Conservation (phyloP, 2,797 vertebrate species). For the Anisognathus igniventris region DNA sequence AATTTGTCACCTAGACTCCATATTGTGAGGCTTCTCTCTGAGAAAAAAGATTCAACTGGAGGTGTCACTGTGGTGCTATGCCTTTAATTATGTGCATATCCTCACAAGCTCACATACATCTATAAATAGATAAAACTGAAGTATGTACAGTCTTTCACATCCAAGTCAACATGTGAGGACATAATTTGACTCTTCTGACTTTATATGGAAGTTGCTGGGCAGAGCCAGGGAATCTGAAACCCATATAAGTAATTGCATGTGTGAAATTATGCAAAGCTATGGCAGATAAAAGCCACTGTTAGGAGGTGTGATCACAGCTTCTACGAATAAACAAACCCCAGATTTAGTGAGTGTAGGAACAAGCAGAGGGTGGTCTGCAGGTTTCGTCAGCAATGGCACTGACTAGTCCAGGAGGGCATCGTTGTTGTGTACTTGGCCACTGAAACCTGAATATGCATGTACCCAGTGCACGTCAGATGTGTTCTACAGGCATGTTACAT, state of each 20-base stretch:
- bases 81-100: not conserved
- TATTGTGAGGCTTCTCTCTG: not conserved
- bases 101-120: not conserved
- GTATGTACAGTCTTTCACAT: not conserved
- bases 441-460: not conserved
- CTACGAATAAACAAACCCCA: not conserved
- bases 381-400: not conserved
- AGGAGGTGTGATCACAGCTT: not conserved
- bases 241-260: not conserved
- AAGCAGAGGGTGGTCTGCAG: not conserved
- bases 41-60: not conserved
- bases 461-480: rapidly evolving
- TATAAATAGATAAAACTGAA: not conserved
- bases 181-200: not conserved
- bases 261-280: not conserved
- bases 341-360: not conserved
- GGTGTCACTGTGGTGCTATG: not conserved
- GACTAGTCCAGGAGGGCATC: not conserved
- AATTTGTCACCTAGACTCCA: not conserved
- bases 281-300: not conserved
- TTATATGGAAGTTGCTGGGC: not conserved
- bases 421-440: not conserved
- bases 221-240: not conserved
- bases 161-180: not conserved
- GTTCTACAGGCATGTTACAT: not conserved